phyloP scores from a whole-genome alignment of 1,140 invertebrate genomes.

The Drosophila cardini region DNA sequence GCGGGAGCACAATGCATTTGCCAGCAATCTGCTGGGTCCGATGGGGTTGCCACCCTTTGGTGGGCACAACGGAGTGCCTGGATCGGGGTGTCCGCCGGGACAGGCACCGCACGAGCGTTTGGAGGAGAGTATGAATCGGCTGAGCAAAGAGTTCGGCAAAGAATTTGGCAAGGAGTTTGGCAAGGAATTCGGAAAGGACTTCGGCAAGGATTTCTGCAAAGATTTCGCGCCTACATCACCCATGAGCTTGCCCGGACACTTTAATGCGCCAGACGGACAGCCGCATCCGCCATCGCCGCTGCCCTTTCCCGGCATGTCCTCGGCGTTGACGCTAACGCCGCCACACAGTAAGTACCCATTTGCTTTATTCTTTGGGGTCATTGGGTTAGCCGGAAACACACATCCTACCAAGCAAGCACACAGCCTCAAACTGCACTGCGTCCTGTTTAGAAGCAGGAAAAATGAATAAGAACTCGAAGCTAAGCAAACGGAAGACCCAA shows the following conservation, averaged over 20 bases:
- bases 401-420: conserved; percentile 19
- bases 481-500: conserved; percentile 55
- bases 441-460: background rate
- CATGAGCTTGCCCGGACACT: conserved; percentile 82
- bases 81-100: conserved; percentile 46
- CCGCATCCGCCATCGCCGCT: conserved; percentile 87
- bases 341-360: conserved; percentile 89
- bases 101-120: conserved; percentile 86
- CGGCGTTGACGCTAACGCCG: conserved; percentile 90
- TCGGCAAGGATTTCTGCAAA: conserved; percentile 75
- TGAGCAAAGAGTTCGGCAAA: conserved; percentile 76
- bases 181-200: conserved; percentile 71
- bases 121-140: conserved; percentile 85
- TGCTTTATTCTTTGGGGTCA: conserved; percentile 45
- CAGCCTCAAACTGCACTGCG: background rate
- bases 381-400: conserved; percentile 51
- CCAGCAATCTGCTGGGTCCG: conserved; percentile 84
- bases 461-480: background rate
- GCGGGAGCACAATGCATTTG: conserved; percentile 83
- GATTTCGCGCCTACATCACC: conserved; percentile 75
- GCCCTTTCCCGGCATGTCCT: conserved; percentile 88
- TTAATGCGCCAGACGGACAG: conserved; percentile 76
- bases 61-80: conserved; percentile 49
- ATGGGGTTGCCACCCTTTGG: conserved; percentile 85
- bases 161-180: conserved; percentile 75